Evolutionary conservation across 2,888 invertebrate species (phyloP).

Genomic region (Agrochola lychnidis): DNA sequence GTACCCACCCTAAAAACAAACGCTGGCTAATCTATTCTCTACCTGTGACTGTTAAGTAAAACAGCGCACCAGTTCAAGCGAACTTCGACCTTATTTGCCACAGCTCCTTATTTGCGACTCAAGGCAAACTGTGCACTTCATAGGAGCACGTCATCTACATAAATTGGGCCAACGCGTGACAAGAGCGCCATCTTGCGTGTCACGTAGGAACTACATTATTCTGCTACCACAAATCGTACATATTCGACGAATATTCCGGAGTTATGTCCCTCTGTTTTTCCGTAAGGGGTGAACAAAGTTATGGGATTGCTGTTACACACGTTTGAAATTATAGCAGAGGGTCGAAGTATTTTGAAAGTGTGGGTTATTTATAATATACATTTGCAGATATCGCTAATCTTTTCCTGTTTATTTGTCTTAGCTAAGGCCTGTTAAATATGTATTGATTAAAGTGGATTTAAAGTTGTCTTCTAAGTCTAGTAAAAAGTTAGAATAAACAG

Average conservation of each 20-base stretch:
- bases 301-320: slow-evolving; percentile 40
- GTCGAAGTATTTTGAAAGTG: slow-evolving; percentile 22
- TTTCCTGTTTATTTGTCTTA: neutral
- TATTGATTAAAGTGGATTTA: too few species aligned
- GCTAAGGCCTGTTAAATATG: neutral
- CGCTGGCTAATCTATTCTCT: neutral
- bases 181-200: slow-evolving; percentile 57
- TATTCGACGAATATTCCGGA: slow-evolving; percentile 59
- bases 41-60: slow-evolving; percentile 9
- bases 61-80: neutral
- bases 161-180: slow-evolving; percentile 71
- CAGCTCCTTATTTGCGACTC: slow-evolving; percentile 48
- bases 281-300: slow-evolving; percentile 44
- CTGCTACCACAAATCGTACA: slow-evolving; percentile 66
- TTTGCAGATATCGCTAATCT: neutral
- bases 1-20: neutral
- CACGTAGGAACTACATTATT: slow-evolving; percentile 67
- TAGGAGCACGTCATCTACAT: slow-evolving; percentile 72
- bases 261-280: slow-evolving; percentile 54
- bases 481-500: neutral
- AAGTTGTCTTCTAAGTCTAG: neutral
- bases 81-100: slow-evolving; percentile 29
- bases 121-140: slow-evolving; percentile 57
- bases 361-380: neutral
- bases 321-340: slow-evolving; percentile 23